Base-by-base conservation (phyloP, 2,888 invertebrate genomes). In the Tipula lateralis region DNA sequence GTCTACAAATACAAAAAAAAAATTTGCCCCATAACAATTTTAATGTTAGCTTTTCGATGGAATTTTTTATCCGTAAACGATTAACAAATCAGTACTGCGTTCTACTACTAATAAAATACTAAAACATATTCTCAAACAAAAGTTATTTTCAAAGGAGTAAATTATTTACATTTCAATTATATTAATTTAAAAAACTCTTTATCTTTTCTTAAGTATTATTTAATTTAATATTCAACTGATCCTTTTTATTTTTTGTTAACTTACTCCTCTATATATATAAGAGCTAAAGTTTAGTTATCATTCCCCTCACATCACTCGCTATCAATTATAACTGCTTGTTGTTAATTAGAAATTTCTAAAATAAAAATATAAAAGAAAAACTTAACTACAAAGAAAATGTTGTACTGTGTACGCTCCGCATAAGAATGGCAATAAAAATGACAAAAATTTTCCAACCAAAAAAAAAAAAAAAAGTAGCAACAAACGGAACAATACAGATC, bases 111-210 rank as follows among this genome's bases (percentile, higher is more conserved):
- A 44, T 16, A 16, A 44, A 6, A 6, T 44, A 44, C 44, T 5
- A n/a, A 16, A 44, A 44, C n/a, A 50, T 16, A 16, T 50, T 32
- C n/a, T 16, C 44, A 16, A 50, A 12, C 24, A 24, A 9, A 66
- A 24, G 24, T 13, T 7, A 66, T 66, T 24, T 24, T 7, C 24
- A 24, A 24, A 66, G 24, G 9, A 24, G 66, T 66, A 19, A 66
- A 66, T 66, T 66, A 66, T 66, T 66, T 66, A 66, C 24, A 66
- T 66, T 66, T 66, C 24, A 24, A 66, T 66, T 66, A 66, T 12
- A 66, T 66, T 66, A 66, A 66, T 66, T 66, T 66, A 66, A 66
- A 66, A 24, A 66, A 66, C 66, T 24, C 66, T 66, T 66, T 66
- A 66, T 66, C 66, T 66, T 66, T 66, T 66, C 66, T 24, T 24